phyloP scores from a whole-genome alignment of 2,888 invertebrate species.

The Vesta saturnalis region DNA sequence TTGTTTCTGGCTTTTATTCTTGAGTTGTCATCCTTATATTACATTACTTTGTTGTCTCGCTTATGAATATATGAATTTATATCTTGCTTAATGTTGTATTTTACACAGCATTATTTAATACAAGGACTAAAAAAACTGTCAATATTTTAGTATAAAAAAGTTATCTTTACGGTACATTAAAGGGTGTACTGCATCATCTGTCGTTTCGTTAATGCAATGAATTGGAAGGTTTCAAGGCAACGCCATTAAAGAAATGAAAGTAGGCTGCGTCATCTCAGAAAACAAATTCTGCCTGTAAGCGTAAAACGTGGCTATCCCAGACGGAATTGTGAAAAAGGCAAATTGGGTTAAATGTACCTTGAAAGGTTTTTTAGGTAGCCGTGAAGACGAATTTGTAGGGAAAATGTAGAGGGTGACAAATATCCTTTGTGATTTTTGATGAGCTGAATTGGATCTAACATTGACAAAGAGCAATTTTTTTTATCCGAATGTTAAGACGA shows the following conservation, averaged over 20 bases:
- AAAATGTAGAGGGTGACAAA: conserved; percentile 38
- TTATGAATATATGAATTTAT: background rate
- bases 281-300: conserved; percentile 38
- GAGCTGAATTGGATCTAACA: conserved; percentile 33
- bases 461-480: conserved; percentile 28
- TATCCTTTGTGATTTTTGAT: conserved; percentile 40
- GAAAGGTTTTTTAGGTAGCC: conserved; percentile 42
- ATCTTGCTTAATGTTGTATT: background rate
- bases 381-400: conserved; percentile 36
- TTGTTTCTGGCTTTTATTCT: background rate
- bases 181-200: conserved; percentile 36
- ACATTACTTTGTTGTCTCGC: background rate
- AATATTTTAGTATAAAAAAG: conserved; percentile 23
- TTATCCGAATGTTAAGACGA: conserved; percentile 21
- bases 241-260: conserved; percentile 36
- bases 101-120: background rate
- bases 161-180: conserved; percentile 38
- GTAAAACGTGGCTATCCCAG: conserved; percentile 42
- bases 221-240: conserved; percentile 35
- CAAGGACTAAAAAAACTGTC: conserved; percentile 13
- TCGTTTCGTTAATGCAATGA: conserved; percentile 38
- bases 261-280: conserved; percentile 32
- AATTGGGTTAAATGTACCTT: conserved; percentile 45
- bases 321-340: conserved; percentile 42
- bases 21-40: background rate